These are phyloP conservation scores for Sebastiscus albofasciatus DNA, from an alignment of 2,797 vertebrate species.

Conservation along the genomic window DNA sequence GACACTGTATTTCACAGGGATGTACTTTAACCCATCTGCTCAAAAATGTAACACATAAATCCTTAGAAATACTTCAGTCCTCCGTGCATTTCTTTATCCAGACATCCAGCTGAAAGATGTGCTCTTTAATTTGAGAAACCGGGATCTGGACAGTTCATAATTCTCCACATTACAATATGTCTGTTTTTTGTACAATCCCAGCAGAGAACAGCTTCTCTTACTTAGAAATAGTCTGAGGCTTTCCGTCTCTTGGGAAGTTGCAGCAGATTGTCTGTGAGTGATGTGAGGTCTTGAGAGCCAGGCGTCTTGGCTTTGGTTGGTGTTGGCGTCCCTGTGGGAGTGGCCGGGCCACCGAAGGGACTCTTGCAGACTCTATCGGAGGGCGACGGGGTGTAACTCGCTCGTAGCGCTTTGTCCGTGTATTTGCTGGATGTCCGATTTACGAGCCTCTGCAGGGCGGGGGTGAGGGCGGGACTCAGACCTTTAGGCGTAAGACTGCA, in stretches of 20 bases:
- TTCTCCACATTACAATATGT: constrained; percentile 3
- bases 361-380: constrained; percentile 89
- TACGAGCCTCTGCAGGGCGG: constrained; percentile 93
- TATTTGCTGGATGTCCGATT: constrained; percentile 96
- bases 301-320: constrained; percentile 86
- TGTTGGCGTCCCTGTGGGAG: constrained; percentile 87
- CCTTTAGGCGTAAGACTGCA: constrained; percentile 95
- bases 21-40: not conserved
- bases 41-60: constrained; percentile 25
- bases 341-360: constrained; percentile 82
- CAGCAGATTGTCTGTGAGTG: constrained; percentile 95
- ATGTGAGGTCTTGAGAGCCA: constrained; percentile 89
- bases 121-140: not conserved
- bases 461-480: constrained; percentile 92
- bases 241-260: constrained; percentile 95
- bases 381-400: constrained; percentile 97
- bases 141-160: not conserved
- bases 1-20: constrained; percentile 9
- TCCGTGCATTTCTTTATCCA: constrained; percentile 11
- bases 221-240: constrained; percentile 87
- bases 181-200: constrained; percentile 41
- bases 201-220: not conserved
- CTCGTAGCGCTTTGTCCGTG: constrained; percentile 95
- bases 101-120: not conserved
- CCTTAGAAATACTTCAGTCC: constrained; percentile 4